Evolutionary conservation across 2,888 invertebrate species (phyloP).

Genomic region (Polylopha cassiicola): DNA sequence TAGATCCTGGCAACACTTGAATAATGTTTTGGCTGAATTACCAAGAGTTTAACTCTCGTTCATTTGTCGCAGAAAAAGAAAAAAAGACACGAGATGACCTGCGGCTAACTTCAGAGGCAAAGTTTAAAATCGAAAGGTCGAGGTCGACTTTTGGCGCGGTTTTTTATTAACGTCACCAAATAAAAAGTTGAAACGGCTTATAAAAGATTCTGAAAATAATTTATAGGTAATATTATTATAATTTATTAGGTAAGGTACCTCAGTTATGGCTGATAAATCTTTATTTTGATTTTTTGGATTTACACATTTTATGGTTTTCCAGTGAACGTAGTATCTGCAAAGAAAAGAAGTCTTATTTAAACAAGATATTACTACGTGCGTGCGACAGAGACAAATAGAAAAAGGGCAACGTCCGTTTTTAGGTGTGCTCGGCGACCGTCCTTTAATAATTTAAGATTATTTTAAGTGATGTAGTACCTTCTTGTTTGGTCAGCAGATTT

Average conservation of each 20-base stretch:
- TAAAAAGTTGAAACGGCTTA: no score
- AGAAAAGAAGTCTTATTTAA: slow-evolving; percentile 9
- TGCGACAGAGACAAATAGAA: no score
- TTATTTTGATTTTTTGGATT: slow-evolving; percentile 53
- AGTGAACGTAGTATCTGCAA: slow-evolving; percentile 60
- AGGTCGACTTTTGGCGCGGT: slow-evolving; percentile 17
- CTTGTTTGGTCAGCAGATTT: slow-evolving; percentile 39
- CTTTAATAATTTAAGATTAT: background rate
- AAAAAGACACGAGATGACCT: slow-evolving; percentile 26
- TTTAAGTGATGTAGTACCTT: slow-evolving; percentile 35
- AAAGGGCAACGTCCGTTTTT: no score
- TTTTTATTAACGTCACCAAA: no score
- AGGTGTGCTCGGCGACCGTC: background rate
- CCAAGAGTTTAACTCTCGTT: no score
- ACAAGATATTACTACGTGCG: background rate
- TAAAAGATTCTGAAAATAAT: no score
- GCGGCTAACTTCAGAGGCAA: slow-evolving; percentile 31
- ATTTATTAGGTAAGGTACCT: slow-evolving; percentile 47
- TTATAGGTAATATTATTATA: background rate
- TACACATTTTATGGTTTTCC: slow-evolving; percentile 56
- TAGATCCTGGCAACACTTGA: no score
- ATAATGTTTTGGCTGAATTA: no score
- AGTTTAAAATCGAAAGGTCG: slow-evolving; percentile 20
- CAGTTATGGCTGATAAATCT: slow-evolving; percentile 71
- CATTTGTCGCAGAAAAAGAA: slow-evolving; percentile 4